Percentiles rank a stretch among this genome's conserved stretches.
Conservation (phyloP, 2,888 invertebrate species). For the Crematogaster levior region DNA sequence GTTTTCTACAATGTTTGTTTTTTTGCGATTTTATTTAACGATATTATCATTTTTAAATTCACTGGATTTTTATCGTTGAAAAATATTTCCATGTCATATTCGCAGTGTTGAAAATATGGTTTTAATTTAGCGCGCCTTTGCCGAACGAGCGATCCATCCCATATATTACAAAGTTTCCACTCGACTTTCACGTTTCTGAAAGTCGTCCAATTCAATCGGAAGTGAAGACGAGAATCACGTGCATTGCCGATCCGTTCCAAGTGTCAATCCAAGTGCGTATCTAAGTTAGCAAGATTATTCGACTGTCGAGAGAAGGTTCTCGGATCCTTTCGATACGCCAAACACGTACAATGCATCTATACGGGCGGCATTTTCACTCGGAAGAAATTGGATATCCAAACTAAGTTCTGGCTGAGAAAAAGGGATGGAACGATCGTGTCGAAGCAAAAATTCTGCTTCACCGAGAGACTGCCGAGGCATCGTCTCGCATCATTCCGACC, state of each 20-base stretch:
- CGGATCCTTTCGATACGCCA: neutral
- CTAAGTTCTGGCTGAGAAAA: neutral
- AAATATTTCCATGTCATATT: neutral
- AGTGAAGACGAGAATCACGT: neutral
- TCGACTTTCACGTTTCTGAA: conserved; percentile 14
- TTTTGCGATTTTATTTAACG: neutral
- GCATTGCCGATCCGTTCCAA: neutral
- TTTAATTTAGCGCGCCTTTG: neutral
- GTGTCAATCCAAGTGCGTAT: neutral
- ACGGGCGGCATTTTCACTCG: neutral
- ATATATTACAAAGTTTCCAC: neutral
- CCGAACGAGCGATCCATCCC: neutral
- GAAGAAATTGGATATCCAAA: conserved; percentile 30
- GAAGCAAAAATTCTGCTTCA: conserved; percentile 16
- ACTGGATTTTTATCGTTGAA: neutral
- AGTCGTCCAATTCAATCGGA: neutral
- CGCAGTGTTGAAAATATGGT: neutral
- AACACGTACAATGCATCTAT: conserved; percentile 11
- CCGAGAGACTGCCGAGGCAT: conserved; percentile 5
- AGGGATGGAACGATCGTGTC: neutral
- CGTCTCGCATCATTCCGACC: conserved; percentile 36
- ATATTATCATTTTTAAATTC: neutral
- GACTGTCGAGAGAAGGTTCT: neutral
- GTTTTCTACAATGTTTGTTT: neutral
- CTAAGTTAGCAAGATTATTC: conserved; percentile 6